Conservation (phyloP, 2,797 vertebrate genomes). For the Paratrypauchen microcephalus region DNA sequence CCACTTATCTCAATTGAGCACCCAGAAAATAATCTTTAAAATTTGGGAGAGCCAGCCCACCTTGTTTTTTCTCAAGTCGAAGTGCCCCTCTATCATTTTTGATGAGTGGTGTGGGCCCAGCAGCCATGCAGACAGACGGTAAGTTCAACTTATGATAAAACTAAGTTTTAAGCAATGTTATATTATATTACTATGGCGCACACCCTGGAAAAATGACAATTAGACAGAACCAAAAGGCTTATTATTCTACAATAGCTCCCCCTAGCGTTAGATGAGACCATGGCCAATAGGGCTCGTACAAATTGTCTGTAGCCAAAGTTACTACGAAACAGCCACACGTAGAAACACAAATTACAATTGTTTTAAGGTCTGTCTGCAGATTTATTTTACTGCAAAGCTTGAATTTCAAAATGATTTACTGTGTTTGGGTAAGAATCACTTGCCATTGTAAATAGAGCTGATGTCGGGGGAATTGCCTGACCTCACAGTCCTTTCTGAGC, state of each 20-base stretch:
- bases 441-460: neutral
- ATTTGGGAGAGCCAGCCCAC: too few species aligned
- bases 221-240: neutral
- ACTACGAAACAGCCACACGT: too few species aligned
- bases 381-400: neutral
- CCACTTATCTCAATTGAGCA: too few species aligned
- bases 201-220: neutral
- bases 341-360: too few species aligned
- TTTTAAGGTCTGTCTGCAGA: neutral
- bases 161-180: too few species aligned
- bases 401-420: neutral
- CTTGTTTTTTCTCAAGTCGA: too few species aligned
- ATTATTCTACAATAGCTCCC: conserved; percentile 13
- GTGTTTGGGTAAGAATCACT: neutral
- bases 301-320: too few species aligned
- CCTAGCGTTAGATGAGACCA: conserved; percentile 27
- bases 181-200: neutral
- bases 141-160: too few species aligned
- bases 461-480: neutral
- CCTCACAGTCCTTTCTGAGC: neutral
- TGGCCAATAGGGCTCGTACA: neutral
- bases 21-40: too few species aligned
- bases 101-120: too few species aligned
- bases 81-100: too few species aligned
- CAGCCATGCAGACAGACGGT: too few species aligned